These are phyloP conservation scores for Sturnus vulgaris DNA, from an alignment of 2,113 vertebrate genomes.

Conservation along the genomic window DNA sequence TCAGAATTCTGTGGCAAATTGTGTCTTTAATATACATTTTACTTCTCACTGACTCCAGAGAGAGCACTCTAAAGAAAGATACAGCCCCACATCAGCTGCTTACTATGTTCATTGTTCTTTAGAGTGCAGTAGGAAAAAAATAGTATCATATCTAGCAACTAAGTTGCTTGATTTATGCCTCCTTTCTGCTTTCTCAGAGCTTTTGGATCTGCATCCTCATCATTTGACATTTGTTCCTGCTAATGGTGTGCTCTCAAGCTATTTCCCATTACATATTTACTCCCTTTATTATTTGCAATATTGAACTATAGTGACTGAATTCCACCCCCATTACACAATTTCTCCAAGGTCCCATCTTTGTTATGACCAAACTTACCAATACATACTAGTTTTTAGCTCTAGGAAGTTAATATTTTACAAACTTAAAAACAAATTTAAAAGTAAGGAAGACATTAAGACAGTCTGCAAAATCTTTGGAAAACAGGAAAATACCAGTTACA, in stretches of 20 bases:
- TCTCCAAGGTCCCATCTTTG: background rate
- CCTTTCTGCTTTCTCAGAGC: background rate
- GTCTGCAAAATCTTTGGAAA: background rate
- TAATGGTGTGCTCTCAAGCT: background rate
- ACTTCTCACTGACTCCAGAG: background rate
- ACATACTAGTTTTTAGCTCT: background rate
- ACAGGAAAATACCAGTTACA: background rate
- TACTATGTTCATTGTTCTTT: background rate
- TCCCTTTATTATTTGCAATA: background rate
- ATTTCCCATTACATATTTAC: background rate
- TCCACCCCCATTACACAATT: background rate
- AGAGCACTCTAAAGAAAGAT: background rate
- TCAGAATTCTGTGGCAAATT: background rate
- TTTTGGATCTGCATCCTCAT: background rate
- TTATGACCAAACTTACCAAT: background rate
- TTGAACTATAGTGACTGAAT: background rate
- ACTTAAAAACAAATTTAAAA: background rate
- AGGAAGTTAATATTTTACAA: background rate
- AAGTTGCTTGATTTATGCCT: background rate
- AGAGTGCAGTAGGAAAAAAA: background rate
- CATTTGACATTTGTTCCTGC: background rate
- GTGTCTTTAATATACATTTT: background rate
- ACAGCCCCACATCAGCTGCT: background rate
- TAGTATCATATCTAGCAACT: background rate
- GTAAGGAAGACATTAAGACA: background rate